Conservation (phyloP, 2,797 vertebrate genomes). For the Chelmon rostratus region DNA sequence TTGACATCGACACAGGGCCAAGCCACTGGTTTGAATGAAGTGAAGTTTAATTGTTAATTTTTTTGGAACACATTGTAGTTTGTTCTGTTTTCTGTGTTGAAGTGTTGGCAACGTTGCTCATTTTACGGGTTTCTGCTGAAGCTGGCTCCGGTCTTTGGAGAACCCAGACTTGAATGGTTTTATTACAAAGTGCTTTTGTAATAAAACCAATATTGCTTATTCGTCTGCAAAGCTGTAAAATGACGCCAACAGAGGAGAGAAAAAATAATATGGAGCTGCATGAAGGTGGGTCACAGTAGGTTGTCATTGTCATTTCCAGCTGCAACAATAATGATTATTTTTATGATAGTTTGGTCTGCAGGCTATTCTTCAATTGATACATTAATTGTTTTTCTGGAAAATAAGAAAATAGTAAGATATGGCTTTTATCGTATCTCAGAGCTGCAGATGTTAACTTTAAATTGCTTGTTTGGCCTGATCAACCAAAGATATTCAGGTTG, state of each 20-base stretch:
- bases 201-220: neutral
- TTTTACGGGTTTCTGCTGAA: constrained; percentile 12
- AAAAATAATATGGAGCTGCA: neutral
- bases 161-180: constrained; percentile 14
- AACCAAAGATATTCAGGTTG: neutral
- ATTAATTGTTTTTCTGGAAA: neutral
- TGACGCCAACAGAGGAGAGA: neutral
- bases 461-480: neutral
- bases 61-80: constrained; percentile 17
- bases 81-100: constrained; percentile 13
- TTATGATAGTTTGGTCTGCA: neutral
- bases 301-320: neutral
- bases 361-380: neutral
- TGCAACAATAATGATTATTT: neutral
- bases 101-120: constrained; percentile 11
- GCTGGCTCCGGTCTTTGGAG: neutral
- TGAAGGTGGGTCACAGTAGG: neutral
- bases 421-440: neutral
- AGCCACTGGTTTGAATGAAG: constrained; percentile 3
- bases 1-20: constrained; percentile 13
- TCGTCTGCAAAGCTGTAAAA: constrained; percentile 25
- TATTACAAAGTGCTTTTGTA: constrained; percentile 7
- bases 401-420: neutral
- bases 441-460: neutral
- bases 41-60: constrained; percentile 41